Evolutionary conservation across 2,797 vertebrate genomes (phyloP), one percentile per base, ranked within the genome.

Genomic region (Micropoecilia bifurca): DNA sequence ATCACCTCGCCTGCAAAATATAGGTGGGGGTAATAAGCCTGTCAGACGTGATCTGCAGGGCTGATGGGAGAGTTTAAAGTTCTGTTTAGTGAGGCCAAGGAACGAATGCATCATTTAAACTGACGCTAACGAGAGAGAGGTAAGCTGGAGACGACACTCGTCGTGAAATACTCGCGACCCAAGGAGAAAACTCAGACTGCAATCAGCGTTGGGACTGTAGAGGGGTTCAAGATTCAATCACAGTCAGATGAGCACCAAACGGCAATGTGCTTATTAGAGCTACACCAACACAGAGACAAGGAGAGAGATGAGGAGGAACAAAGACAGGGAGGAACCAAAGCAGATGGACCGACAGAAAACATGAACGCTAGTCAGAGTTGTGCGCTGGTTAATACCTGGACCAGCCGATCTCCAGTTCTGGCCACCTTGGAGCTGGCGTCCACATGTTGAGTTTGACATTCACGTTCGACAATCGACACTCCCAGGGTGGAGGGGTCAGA

Each of bases 201-300:
- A 66, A 71, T 85, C 66, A 71, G 76, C 71, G 85, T 63, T 69
- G 75, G 78, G 85, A 88, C 78, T 79, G 82, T 79, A 72, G 88
- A 78, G 68, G 78, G 78, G 84, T 88, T 92, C 78, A 80, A 83
- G 86, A 80, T 82, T 85, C 80, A 82, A 87, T 89, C 87, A 90
- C 84, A 80, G 81, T 12, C 86, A 84, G 91, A 91, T 80, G 87
- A 93, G 90, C 90, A 92, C 92, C 94, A 82, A 87, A 94, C 87
- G 77, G 77, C 79, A 86, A 91, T 93, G 93, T 94, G 92, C 91
- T 95, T 93, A 92, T 90, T 84, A 81, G 89, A 90, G 85, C 91
- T 82, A 93, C 83, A 91, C 81, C 4, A 18, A 87, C 79, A 88
- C 82, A 84, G 78, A 83, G 13, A 82, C 39, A 12, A 81, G 78